phyloP scores from a whole-genome alignment of 2,888 invertebrate genomes.

The Polymixis lichenea region DNA sequence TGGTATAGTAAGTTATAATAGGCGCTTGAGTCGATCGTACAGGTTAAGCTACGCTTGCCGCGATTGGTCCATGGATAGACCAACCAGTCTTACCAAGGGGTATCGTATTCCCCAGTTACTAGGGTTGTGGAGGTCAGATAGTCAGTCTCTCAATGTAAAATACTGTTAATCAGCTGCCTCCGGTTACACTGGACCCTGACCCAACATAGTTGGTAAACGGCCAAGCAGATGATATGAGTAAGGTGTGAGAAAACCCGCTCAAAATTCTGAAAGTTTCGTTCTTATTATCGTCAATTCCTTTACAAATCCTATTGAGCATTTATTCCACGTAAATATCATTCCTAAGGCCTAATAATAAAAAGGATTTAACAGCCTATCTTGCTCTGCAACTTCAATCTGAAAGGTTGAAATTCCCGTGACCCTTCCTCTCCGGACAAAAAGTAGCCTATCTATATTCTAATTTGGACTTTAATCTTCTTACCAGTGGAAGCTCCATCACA shows the following conservation, averaged over 20 bases:
- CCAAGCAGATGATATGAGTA: no score
- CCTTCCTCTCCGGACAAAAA: conserved; percentile 55
- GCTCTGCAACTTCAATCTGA: conserved; percentile 50
- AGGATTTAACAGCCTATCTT: conserved; percentile 50
- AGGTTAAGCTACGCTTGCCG: no score
- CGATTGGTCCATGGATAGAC: no score
- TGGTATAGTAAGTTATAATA: no score
- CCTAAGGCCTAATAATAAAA: conserved; percentile 29
- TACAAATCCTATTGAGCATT: conserved; percentile 33
- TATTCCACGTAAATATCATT: conserved; percentile 30
- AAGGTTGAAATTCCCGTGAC: conserved; percentile 54
- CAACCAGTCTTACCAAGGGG: no score
- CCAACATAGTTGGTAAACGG: no score
- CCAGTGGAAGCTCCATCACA: conserved; percentile 47
- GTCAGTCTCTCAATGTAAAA: no score
- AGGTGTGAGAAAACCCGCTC: not conserved
- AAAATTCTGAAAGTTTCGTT: not conserved
- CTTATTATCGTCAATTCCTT: conserved; percentile 21
- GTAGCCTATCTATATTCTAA: conserved; percentile 61
- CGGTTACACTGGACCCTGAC: no score
- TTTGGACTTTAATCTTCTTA: conserved; percentile 61
- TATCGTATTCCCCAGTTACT: no score
- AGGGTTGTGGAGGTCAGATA: no score
- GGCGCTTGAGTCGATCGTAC: no score
- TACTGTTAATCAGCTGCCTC: no score